These are phyloP conservation scores for Helostoma temminkii DNA, from an alignment of 2,797 vertebrate species.

Conservation along the genomic window DNA sequence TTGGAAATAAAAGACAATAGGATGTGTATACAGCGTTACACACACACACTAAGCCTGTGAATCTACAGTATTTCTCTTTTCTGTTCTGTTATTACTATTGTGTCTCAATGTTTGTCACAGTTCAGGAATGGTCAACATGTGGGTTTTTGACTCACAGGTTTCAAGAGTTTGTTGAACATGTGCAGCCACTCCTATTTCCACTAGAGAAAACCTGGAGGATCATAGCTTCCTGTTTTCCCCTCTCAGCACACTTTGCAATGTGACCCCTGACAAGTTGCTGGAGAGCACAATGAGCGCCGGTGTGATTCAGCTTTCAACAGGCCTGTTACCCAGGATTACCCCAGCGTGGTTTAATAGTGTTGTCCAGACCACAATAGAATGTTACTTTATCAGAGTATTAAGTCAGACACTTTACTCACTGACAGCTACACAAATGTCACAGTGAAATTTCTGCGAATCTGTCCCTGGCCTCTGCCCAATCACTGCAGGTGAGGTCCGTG, in stretches of 20 bases:
- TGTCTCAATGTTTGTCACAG: no score
- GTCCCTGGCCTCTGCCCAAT: conserved; percentile 69
- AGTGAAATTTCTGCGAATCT: conserved; percentile 75
- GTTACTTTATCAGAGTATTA: conserved; percentile 73
- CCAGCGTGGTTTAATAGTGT: conserved; percentile 60
- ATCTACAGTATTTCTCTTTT: no score
- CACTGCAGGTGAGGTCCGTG: conserved; percentile 80
- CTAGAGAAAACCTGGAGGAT: conserved; percentile 21
- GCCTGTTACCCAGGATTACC: conserved; percentile 79
- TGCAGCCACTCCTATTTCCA: conserved; percentile 62
- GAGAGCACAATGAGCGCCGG: conserved; percentile 47
- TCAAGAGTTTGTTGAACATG: conserved; percentile 54
- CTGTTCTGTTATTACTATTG: no score
- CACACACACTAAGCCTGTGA: no score
- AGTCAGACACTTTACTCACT: conserved; percentile 60
- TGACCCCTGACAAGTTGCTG: conserved; percentile 35
- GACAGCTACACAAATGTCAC: conserved; percentile 70
- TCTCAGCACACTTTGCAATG: conserved; percentile 56
- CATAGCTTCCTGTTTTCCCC: conserved; percentile 66
- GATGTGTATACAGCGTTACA: no score
- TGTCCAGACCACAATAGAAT: conserved; percentile 67
- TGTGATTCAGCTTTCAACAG: conserved; percentile 80
- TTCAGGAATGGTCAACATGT: conserved; percentile 45
- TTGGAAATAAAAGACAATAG: no score
- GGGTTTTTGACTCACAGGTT: conserved; percentile 42